Evolutionary conservation across 2,113 vertebrate genomes (phyloP).

Genomic region (Etia nguti): DNA sequence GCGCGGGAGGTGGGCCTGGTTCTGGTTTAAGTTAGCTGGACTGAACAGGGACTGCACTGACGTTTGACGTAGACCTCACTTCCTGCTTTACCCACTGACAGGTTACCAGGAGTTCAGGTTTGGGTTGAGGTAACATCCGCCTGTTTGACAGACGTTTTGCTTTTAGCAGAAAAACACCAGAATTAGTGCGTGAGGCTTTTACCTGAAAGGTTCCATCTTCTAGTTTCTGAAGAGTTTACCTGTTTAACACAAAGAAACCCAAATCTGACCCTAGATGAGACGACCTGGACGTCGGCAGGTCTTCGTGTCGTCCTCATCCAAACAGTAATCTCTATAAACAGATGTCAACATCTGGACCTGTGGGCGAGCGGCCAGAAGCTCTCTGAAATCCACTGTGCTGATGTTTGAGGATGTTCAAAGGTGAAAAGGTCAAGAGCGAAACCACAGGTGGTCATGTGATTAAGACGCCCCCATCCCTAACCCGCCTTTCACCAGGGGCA

Average conservation of each 20-base stretch:
- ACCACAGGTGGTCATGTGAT: background rate
- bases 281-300: background rate
- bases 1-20: background rate
- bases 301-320: background rate
- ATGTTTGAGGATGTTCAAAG: background rate
- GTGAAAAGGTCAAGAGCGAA: background rate
- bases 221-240: background rate
- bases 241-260: background rate
- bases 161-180: background rate
- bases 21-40: background rate
- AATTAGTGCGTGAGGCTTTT: background rate
- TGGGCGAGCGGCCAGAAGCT: background rate
- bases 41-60: accelerated
- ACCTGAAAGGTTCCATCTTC: background rate
- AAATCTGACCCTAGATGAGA: accelerated
- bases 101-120: background rate
- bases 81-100: no score
- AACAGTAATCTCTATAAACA: background rate
- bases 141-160: background rate
- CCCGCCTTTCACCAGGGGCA: accelerated
- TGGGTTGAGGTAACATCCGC: background rate
- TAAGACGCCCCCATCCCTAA: background rate
- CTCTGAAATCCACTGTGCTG: background rate
- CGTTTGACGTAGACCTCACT: background rate
- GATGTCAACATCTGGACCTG: background rate